Conservation (phyloP, 2,888 invertebrate species). For the Scaptomyza flava region DNA sequence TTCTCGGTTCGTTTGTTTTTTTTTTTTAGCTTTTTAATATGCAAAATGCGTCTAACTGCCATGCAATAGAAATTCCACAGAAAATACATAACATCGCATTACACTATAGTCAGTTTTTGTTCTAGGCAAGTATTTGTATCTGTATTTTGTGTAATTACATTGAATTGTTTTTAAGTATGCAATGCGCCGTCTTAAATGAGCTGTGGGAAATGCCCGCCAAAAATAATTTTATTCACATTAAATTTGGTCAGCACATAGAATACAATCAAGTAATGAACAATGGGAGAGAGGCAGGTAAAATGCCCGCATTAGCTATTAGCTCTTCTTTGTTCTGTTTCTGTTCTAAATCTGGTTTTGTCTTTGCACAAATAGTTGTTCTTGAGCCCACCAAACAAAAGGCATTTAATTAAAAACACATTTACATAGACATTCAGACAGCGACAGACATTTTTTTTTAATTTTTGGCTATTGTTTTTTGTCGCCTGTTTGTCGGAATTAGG, state of each 20-base stretch:
- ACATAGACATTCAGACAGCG: conserved; percentile 43
- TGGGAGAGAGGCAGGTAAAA: conserved; percentile 14
- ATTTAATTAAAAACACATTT: conserved; percentile 77
- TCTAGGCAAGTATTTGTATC: conserved; percentile 1
- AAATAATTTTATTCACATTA: conserved; percentile 24
- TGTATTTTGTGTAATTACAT: neutral
- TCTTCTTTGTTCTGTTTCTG: neutral
- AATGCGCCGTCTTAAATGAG: conserved; percentile 45
- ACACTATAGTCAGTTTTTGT: conserved; percentile 31
- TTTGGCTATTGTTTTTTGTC: conserved; percentile 52
- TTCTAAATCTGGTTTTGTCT: conserved; percentile 43
- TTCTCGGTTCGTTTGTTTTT: conserved; percentile 1
- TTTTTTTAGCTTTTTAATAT: conserved; percentile 50
- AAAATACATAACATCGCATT: conserved; percentile 19
- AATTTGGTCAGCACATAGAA: conserved; percentile 27
- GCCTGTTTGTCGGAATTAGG: conserved; percentile 54
- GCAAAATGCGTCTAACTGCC: conserved; percentile 51
- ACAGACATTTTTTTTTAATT: neutral
- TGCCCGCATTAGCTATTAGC: conserved; percentile 40
- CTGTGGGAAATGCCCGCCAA: conserved; percentile 60
- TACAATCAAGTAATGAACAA: conserved; percentile 18
- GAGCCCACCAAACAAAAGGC: conserved; percentile 51
- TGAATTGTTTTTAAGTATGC: conserved; percentile 9
- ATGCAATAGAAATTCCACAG: conserved; percentile 58
- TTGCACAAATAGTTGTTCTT: conserved; percentile 34